phyloP scores from a whole-genome alignment of 2,888 invertebrate genomes.

The Gymnosoma rotundatum region DNA sequence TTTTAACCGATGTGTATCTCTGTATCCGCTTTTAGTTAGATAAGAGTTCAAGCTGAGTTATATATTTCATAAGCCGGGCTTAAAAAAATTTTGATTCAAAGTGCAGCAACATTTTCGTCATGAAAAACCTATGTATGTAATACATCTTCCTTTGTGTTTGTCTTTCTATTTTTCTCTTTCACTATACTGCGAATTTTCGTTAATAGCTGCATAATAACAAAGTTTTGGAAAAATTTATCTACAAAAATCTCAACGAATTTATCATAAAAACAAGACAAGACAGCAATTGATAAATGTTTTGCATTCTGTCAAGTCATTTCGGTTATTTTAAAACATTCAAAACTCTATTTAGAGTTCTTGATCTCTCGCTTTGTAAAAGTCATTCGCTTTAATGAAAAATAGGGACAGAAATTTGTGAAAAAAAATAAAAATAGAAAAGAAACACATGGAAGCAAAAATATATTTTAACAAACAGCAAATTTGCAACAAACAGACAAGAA shows the following conservation, averaged over 20 bases:
- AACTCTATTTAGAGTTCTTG: slow-evolving; percentile 1
- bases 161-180: background rate
- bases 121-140: too few relatives aligned
- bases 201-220: slow-evolving; percentile 23
- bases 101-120: too few relatives aligned
- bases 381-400: slow-evolving; percentile 29
- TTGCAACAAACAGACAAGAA: slow-evolving; percentile 34
- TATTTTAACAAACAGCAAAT: slow-evolving; percentile 5
- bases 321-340: slow-evolving; percentile 60
- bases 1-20: too few relatives aligned
- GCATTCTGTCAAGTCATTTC: slow-evolving; percentile 65
- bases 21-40: too few relatives aligned
- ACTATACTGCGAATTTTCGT: slow-evolving; percentile 21
- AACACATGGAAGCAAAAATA: slow-evolving; percentile 1
- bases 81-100: too few relatives aligned
- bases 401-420: slow-evolving; percentile 10
- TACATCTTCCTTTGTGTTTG: background rate
- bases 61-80: too few relatives aligned
- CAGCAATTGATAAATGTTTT: slow-evolving; percentile 65
- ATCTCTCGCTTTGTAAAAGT: background rate
- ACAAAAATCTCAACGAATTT: slow-evolving; percentile 51
- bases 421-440: slow-evolving; percentile 11
- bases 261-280: slow-evolving; percentile 55
- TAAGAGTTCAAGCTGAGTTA: too few relatives aligned
- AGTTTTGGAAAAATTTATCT: slow-evolving; percentile 18